Conservation (phyloP, 2,113 vertebrate species). For the Rhombomys opimus region DNA sequence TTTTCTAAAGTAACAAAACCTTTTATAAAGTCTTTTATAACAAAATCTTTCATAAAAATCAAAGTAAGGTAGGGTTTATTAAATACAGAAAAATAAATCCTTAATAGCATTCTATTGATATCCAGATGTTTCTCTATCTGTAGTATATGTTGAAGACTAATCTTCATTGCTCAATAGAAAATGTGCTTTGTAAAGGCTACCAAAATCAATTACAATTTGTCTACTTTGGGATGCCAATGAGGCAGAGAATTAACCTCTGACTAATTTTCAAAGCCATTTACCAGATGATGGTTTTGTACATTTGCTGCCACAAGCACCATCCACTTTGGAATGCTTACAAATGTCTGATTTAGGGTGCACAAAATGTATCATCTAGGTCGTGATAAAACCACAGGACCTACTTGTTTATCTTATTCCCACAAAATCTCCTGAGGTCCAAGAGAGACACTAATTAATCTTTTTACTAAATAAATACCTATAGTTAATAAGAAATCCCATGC, state of each 20-base stretch:
- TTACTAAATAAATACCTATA: slow-evolving; percentile 63
- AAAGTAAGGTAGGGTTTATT: slow-evolving; percentile 76
- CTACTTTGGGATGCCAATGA: slow-evolving; percentile 86
- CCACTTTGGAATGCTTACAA: slow-evolving; percentile 75
- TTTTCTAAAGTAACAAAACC: slow-evolving; percentile 25
- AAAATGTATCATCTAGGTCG: slow-evolving; percentile 67
- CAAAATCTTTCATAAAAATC: too few species aligned
- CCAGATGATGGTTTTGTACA: slow-evolving; percentile 77
- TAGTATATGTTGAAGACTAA: slow-evolving; percentile 72
- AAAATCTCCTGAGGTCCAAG: background rate
- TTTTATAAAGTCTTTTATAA: too few species aligned
- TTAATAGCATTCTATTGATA: slow-evolving; percentile 82
- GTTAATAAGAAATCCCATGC: background rate
- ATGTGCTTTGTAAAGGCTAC: slow-evolving; percentile 83
- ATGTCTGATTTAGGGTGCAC: slow-evolving; percentile 53
- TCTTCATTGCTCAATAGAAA: slow-evolving; percentile 83
- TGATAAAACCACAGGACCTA: slow-evolving; percentile 18
- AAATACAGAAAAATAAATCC: slow-evolving; percentile 76
- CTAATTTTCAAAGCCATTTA: slow-evolving; percentile 89
- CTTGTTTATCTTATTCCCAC: slow-evolving; percentile 49
- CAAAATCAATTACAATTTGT: slow-evolving; percentile 88
- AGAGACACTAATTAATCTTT: slow-evolving; percentile 46
- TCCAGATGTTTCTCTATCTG: slow-evolving; percentile 74
- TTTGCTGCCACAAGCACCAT: slow-evolving; percentile 74
- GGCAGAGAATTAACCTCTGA: slow-evolving; percentile 90